Evolutionary conservation across 1,140 invertebrate species (phyloP), one percentile per base, ranked within the genome.

Genomic region (Cheumatopsyche charites): DNA sequence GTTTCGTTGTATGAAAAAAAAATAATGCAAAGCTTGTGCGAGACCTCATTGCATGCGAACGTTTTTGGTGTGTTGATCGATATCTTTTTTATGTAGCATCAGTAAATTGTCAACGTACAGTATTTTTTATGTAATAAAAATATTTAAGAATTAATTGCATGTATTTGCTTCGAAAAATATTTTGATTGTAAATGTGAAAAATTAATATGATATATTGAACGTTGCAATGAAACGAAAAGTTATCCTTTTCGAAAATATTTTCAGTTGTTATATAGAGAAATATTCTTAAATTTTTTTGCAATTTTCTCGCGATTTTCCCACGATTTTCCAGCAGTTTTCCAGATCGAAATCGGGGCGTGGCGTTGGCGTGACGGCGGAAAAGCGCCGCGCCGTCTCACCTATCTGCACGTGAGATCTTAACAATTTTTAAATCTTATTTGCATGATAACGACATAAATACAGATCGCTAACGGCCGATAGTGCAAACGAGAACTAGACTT

Each of bases 391-490:
- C 25, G n/a, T 36, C 29, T 36, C 9, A 9, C 55, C 4, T 68
- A 68, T 68, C 66, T 17, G 25, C 66, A 68, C 66, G 66, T 43
- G 43, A 52, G 19, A 68, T 68, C 66, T 68, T 25, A 68, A 68
- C 66, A 68, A 68, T 68, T 68, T 68, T 68, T 55, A 68, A 68
- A 68, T 68, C 66, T 36, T 55, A 68, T 68, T 68, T 68, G 66
- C 66, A 68, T 68, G 66, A 68, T 68, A 68, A 68, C 66, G 49
- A 68, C 66, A 68, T 68, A 68, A 68, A 68, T 68, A 58, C 47
- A 55, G 66, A 68, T 68, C 45, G 42, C 47, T 17, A 36, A 36
- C 47, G 13, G 15, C 17, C 49, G 66, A 68, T 68, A 68, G 21
- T 68, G 66, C 42, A 63, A 63, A 63, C 62, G 62, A 63, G 62